Evolutionary conservation across 2,113 vertebrate genomes (phyloP).

Genomic region (Otis tarda): DNA sequence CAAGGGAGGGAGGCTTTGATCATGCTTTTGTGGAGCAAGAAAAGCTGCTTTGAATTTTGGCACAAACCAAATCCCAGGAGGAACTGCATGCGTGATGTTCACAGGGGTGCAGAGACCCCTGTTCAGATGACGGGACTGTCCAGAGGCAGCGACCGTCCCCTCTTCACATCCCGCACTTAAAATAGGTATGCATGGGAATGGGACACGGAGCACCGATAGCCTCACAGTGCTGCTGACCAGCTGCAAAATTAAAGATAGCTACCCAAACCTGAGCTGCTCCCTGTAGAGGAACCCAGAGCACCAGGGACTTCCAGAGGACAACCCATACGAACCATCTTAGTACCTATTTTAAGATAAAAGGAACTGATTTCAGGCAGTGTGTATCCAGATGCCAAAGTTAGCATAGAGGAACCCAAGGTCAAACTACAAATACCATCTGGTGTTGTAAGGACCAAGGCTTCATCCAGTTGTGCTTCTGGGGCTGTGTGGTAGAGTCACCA

Average conservation of each 20-base stretch:
- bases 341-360: background rate
- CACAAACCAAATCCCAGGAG: background rate
- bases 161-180: background rate
- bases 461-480: background rate
- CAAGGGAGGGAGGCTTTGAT: constrained; percentile 44
- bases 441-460: background rate
- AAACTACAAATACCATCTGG: background rate
- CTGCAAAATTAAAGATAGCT: background rate
- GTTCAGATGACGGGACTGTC: background rate
- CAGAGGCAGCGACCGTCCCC: rapidly evolving
- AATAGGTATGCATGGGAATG: background rate
- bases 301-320: background rate
- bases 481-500: background rate
- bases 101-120: background rate
- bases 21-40: background rate
- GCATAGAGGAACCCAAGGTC: background rate
- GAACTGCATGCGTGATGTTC: background rate
- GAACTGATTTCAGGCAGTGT: too few relatives aligned
- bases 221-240: background rate
- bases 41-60: constrained; percentile 48
- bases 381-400: background rate
- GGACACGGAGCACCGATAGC: background rate
- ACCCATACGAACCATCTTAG: rapidly evolving
- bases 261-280: background rate
- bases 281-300: background rate